These are phyloP conservation scores for Psephotus haematonotus DNA, from an alignment of 2,113 vertebrate genomes.

Conservation along the genomic window DNA sequence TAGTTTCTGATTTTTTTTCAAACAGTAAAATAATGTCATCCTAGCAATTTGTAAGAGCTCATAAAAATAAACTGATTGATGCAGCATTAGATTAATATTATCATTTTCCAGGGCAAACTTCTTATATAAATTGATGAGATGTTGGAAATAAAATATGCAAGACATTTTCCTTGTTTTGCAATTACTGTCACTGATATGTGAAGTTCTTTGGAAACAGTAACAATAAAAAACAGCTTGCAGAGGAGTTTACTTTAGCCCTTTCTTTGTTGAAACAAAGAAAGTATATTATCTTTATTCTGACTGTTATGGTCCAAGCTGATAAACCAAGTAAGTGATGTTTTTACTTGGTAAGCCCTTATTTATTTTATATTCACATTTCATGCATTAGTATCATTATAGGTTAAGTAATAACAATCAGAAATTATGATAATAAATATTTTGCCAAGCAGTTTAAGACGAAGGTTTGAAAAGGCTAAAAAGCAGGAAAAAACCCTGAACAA, in stretches of 20 bases:
- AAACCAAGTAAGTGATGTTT: slow-evolving; percentile 39
- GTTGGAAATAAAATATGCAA: slow-evolving; percentile 27
- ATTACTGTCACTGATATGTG: not conserved
- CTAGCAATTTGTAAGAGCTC: not conserved
- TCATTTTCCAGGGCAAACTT: not conserved
- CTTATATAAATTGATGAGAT: not conserved
- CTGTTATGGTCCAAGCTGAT: slow-evolving; percentile 24
- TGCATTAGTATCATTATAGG: slow-evolving; percentile 47
- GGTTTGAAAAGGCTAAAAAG: not conserved
- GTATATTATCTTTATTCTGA: slow-evolving; percentile 69
- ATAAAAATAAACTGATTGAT: not conserved
- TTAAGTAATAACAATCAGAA: slow-evolving; percentile 65
- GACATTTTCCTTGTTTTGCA: not conserved
- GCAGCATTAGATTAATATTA: not conserved
- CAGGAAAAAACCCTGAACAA: not conserved
- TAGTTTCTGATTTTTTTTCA: not conserved
- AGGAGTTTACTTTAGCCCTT: slow-evolving; percentile 35
- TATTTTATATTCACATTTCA: slow-evolving; percentile 50
- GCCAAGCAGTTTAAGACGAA: slow-evolving; percentile 16
- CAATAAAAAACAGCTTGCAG: not conserved
- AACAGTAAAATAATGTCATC: not conserved
- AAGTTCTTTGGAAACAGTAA: slow-evolving; percentile 29
- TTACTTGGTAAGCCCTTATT: slow-evolving; percentile 47
- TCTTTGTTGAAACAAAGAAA: slow-evolving; percentile 55
- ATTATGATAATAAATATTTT: slow-evolving; percentile 72